A percentile compares a stretch with the other conserved stretches of the same genome.
Evolutionary conservation across 2,113 vertebrate genomes (phyloP).

Genomic region (Lynx canadensis): DNA sequence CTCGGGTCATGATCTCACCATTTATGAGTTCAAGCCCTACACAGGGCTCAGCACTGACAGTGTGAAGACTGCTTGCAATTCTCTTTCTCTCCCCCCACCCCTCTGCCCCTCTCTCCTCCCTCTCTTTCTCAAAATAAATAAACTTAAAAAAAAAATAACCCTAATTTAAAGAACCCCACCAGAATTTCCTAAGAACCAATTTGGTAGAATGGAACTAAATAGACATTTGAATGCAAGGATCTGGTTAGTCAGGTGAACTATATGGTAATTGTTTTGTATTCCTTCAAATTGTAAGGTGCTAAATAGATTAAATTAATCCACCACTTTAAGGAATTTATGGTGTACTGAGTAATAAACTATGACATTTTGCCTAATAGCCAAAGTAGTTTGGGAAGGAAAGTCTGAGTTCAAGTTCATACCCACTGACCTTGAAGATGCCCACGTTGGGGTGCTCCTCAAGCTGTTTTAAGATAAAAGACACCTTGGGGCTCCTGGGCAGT

Average conservation of each 20-base stretch:
- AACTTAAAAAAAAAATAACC: neutral
- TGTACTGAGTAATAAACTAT: neutral
- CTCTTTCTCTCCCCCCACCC: no score
- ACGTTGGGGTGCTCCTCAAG: neutral
- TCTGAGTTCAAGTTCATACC: neutral
- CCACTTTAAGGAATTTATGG: neutral
- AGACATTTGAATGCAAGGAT: neutral
- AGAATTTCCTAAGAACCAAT: neutral
- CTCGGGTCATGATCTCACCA: no score
- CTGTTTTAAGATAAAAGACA: neutral
- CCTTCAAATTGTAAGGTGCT: neutral
- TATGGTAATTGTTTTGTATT: neutral
- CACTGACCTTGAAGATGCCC: neutral
- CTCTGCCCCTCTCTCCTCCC: no score
- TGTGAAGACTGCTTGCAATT: no score
- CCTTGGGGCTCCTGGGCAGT: no score
- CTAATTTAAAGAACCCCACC: neutral
- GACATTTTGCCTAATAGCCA: neutral
- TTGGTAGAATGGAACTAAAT: neutral
- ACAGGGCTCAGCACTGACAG: no score
- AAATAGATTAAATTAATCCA: neutral
- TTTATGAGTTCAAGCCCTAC: no score
- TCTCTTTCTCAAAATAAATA: no score
- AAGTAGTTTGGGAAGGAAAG: neutral
- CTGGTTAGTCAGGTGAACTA: neutral